These are phyloP conservation scores for Bovichtus variegatus DNA, from an alignment of 2,797 vertebrate species.

Conservation along the genomic window DNA sequence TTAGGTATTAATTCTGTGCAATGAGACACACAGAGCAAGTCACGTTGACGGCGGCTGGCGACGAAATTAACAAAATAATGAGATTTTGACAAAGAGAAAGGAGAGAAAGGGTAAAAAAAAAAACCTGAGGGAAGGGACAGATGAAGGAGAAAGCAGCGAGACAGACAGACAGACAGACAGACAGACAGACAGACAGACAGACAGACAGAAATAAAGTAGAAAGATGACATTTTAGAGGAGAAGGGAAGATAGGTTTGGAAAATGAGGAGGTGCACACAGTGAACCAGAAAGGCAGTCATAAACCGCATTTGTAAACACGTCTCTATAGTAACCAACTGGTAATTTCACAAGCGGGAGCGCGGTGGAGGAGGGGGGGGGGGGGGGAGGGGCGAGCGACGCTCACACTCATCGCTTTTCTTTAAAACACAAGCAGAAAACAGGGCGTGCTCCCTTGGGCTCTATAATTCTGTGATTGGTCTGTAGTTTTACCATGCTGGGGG, in stretches of 20 bases:
- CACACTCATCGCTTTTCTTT: conserved; percentile 22
- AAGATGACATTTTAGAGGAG: conserved; percentile 41
- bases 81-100: conserved; percentile 62
- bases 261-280: conserved; percentile 66
- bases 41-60: conserved; percentile 45
- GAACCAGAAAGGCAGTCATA: conserved; percentile 80
- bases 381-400: background rate
- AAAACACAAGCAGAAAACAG: conserved; percentile 56
- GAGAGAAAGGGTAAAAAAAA: conserved; percentile 40
- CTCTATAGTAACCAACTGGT: conserved; percentile 87
- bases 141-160: conserved; percentile 50
- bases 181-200: conserved; percentile 25
- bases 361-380: conserved; percentile 27
- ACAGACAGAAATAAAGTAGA: conserved; percentile 16
- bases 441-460: conserved; percentile 59
- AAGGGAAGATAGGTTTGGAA: conserved; percentile 54
- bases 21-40: conserved; percentile 61
- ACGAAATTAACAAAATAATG: conserved; percentile 75
- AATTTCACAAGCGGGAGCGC: conserved; percentile 78
- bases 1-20: conserved; percentile 69
- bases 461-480: conserved; percentile 74
- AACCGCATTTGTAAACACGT: conserved; percentile 86
- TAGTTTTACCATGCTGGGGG: conserved; percentile 66
- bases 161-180: conserved; percentile 28
- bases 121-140: conserved; percentile 23